Base-by-base conservation (phyloP, 2,888 invertebrate genomes). In the Sphinx pinastri region DNA sequence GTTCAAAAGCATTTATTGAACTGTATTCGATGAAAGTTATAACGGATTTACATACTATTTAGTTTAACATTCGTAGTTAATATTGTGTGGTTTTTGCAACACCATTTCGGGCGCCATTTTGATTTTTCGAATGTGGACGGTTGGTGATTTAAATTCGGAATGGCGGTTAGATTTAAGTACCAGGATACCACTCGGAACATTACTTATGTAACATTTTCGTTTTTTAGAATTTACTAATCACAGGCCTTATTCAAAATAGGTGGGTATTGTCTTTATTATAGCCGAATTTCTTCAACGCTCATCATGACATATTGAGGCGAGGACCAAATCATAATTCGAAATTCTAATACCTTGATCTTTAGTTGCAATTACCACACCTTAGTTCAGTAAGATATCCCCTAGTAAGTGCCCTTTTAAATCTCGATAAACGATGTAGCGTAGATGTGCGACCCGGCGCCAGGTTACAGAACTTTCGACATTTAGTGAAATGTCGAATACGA, bases 371-470 rank as follows among this genome's bases (percentile, higher is more conserved):
- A 70, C 74, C 73, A 71, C 70, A 71, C 70, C 45, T 77, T 85
- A 85, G 81, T 75, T 81, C 72, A 78, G 63, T 85, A 85, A 86
- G 82, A 73, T 78, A 77, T 83, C 79, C 86, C 84, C 85, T 88
- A 86, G 87, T 84, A 92, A 92, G 92, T 92, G 92, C 82, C 92
- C 92, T 92, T 92, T 63, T 63, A 54, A 69, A 51, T 63, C 38
- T 54, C 60, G 60, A 54, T 63, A 60, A 51, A 69, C 84, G 83
- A 86, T 77, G 59, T 81, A 84, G 79, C 73, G 76, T 77, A 76
- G 73, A 77, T 79, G 77, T 45, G 54, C 54, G 60, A 63, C 73
- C 71, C 19, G 13, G 63, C 31, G 54, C 47, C 69, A 19, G 45
- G 47, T 63, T 69, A 54, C 25, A 52, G 19, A 14, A 63, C 2